Evolutionary conservation across 2,113 vertebrate genomes (phyloP).

Genomic region (Urocynchramus pylzowi): DNA sequence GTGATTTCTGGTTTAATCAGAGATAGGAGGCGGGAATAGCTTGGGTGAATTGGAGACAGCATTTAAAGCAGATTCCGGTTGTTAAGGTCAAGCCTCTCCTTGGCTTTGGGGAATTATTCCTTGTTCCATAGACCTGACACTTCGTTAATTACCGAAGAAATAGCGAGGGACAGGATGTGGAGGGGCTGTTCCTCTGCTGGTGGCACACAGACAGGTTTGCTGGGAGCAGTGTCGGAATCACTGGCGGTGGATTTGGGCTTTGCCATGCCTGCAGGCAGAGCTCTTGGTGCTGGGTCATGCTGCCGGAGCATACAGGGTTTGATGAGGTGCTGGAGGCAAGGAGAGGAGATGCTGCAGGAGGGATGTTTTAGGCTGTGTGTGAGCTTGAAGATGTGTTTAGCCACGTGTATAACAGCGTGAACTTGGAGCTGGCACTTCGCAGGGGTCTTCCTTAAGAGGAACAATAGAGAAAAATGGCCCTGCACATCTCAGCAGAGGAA

Average conservation of each 20-base stretch:
- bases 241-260: not conserved
- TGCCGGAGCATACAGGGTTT: accelerated
- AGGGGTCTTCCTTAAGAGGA: not conserved
- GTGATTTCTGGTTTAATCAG: constrained; percentile 58
- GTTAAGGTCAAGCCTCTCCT: constrained; percentile 39
- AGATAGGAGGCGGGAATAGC: not conserved
- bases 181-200: not conserved
- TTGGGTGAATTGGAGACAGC: not conserved
- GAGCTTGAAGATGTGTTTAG: not conserved
- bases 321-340: not conserved
- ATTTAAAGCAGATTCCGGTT: not conserved
- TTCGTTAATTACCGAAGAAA: not conserved
- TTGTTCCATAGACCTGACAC: not conserved
- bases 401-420: not conserved
- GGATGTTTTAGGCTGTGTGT: accelerated
- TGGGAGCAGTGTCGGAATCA: accelerated
- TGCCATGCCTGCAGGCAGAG: not conserved
- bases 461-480: not conserved
- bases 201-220: not conserved
- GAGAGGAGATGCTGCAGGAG: not conserved
- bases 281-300: accelerated
- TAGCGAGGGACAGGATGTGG: not conserved
- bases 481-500: not conserved
- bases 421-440: not conserved
- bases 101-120: not conserved